Evolutionary conservation across 2,113 vertebrate genomes (phyloP).

Genomic region (Garra rufa): DNA sequence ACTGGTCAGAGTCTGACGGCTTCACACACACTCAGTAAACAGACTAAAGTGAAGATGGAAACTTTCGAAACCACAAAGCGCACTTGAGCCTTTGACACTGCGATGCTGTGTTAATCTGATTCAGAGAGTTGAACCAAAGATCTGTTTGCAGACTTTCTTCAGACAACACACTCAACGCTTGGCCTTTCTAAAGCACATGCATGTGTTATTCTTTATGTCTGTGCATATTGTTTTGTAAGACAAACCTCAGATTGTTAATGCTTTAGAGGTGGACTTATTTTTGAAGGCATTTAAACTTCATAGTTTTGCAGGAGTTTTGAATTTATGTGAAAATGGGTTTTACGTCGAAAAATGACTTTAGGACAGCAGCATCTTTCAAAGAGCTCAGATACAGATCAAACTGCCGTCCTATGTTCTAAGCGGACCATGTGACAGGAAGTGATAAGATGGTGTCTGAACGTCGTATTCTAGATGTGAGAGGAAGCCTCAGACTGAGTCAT

Average conservation of each 20-base stretch:
- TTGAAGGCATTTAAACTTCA: background rate
- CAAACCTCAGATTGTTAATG: background rate
- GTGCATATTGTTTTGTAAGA: background rate
- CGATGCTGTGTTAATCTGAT: slow-evolving; percentile 41
- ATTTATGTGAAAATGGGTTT: background rate
- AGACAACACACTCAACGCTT: slow-evolving; percentile 1
- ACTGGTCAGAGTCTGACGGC: slow-evolving; percentile 36
- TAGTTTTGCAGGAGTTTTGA: background rate
- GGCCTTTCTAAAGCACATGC: background rate
- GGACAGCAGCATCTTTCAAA: slow-evolving; percentile 14
- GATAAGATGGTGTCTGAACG: slow-evolving; percentile 53
- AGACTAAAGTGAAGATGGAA: slow-evolving; percentile 52
- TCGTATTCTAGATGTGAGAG: slow-evolving; percentile 57
- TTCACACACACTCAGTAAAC: slow-evolving; percentile 36
- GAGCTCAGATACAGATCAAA: slow-evolving; percentile 45
- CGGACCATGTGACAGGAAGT: slow-evolving; percentile 58
- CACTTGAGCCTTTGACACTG: slow-evolving; percentile 46
- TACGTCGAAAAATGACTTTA: background rate
- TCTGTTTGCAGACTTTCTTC: background rate
- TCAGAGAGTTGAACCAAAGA: slow-evolving; percentile 21
- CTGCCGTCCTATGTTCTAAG: slow-evolving; percentile 35
- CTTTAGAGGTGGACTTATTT: background rate
- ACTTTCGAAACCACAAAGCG: slow-evolving; percentile 56
- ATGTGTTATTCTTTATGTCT: background rate
- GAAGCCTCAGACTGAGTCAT: slow-evolving; percentile 57